Evolutionary conservation across 30 jellyfish, hydroid and myxozoan genomes (phyloP), one percentile per base, ranked within the genome.

Genomic region (Haliclystus octoradiatus): DNA sequence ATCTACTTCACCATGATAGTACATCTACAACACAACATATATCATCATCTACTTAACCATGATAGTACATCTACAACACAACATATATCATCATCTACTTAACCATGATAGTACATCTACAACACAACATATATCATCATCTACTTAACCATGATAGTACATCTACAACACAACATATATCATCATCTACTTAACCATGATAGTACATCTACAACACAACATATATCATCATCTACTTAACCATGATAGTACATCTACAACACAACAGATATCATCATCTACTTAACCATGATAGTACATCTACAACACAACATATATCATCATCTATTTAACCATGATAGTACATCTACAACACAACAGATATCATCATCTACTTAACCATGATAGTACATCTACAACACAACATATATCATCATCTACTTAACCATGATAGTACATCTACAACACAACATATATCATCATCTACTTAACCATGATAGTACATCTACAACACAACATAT

Each of bases 351-450:
- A 68, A 74, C 29, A 19, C 32, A 50, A 70, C 31, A 27, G 24
- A 19, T 5, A 40, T 5, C 19, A 19, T 40, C 57, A 40, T 5
- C 57, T 19, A 5, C 14, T 40, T 19, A 40, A 40, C 19, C 57
- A n/a, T n/a, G n/a, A n/a, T n/a, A n/a, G n/a, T n/a, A n/a, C n/a
- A n/a, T n/a, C n/a, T n/a, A n/a, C n/a, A n/a, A n/a, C n/a, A n/a
- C n/a, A n/a, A n/a, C n/a, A n/a, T n/a, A n/a, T 89, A 1, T 81
- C 98, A 24, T 80, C 70, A 26, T 81, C 81, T 28, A 95, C 46
- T 64, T 89, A 95, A 26, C 98, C 98, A 49, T 89, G 98, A 82
- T 89, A 89, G 67, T 89, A 89, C 95, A 89, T 81, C 98, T 89
- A 31, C 46, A 68, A 74, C 29, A 19, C 32, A 50, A 70, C 31